phyloP scores from a whole-genome alignment of 2,113 vertebrate genomes.

The Tinamus guttatus region DNA sequence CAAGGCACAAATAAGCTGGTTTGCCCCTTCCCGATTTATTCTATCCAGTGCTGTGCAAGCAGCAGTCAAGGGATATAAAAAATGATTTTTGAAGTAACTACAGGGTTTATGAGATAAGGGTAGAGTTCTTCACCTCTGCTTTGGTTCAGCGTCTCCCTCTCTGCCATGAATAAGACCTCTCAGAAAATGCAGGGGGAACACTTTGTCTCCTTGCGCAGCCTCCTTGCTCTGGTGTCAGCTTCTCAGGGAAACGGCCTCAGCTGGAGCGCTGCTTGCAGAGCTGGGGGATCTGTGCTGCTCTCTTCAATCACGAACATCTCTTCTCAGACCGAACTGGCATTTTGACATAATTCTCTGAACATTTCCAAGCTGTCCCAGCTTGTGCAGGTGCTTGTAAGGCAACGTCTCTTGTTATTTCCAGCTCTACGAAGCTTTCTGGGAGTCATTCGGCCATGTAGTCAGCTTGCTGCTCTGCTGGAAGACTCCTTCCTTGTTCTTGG shows the following conservation, averaged over 20 bases:
- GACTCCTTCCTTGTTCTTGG: background rate
- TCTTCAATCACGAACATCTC: background rate
- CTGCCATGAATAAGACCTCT: background rate
- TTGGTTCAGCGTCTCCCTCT: background rate
- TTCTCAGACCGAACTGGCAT: background rate
- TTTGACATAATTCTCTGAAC: background rate
- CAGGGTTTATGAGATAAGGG: background rate
- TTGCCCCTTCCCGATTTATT: background rate
- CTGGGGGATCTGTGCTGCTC: background rate
- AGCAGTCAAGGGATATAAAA: background rate
- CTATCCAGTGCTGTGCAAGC: background rate
- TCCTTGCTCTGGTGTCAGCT: background rate
- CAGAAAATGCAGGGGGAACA: background rate
- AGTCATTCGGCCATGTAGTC: background rate
- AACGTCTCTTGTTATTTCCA: background rate
- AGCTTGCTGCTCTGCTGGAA: background rate
- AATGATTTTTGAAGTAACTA: background rate
- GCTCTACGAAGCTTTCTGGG: background rate
- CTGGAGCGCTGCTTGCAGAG: background rate
- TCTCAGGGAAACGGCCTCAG: background rate
- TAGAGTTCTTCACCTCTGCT: fast-evolving
- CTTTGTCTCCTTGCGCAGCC: background rate
- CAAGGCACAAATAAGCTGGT: background rate
- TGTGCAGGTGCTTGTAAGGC: background rate
- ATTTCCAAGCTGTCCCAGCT: background rate